Percentiles rank a stretch among this genome's conserved stretches.
Evolutionary conservation across 2,113 vertebrate species (phyloP).

Genomic region (Panthera leo): DNA sequence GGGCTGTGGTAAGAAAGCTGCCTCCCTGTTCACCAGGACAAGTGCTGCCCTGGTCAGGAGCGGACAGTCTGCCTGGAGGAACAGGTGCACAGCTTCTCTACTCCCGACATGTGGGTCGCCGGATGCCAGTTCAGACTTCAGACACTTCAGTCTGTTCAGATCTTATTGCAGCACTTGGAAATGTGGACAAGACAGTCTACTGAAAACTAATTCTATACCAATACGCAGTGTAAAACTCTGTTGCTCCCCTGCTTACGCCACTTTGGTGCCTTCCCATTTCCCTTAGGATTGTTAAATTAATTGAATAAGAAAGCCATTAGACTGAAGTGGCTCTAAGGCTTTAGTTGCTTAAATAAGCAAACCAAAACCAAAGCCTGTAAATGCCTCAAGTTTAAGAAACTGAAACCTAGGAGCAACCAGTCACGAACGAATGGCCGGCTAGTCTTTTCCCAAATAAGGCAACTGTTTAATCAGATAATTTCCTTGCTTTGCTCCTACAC

Average conservation of each 20-base stretch:
- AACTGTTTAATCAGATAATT: neutral
- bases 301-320: neutral
- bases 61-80: neutral
- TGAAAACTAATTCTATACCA: neutral
- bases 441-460: neutral
- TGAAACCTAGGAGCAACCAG: neutral
- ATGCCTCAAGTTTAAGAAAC: neutral
- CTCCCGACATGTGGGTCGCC: neutral
- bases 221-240: neutral
- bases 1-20: neutral
- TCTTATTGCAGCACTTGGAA: neutral
- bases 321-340: neutral
- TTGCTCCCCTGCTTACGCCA: neutral
- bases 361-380: neutral
- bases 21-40: neutral
- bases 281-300: neutral
- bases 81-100: neutral
- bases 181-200: neutral
- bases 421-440: rapidly evolving
- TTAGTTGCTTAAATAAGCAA: neutral
- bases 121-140: neutral
- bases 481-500: neutral
- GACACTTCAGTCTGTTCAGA: neutral
- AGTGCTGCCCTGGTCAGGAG: neutral
- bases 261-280: neutral